Percentiles rank a stretch among this genome's conserved stretches.
phyloP scores from a whole-genome alignment of 2,797 vertebrate genomes.

The Crocodylus rhombifer region DNA sequence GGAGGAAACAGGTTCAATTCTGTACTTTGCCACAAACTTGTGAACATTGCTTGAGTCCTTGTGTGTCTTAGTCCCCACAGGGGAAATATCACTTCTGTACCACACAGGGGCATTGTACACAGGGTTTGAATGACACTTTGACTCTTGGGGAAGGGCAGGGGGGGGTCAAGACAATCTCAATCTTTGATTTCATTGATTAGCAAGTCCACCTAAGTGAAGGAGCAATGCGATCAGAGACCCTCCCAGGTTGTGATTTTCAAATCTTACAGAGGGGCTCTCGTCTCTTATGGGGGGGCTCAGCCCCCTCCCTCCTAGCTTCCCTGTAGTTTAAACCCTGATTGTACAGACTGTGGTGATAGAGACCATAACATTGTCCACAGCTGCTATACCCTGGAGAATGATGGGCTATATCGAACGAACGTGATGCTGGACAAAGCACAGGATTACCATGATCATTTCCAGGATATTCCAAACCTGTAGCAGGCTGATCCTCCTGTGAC shows the following conservation, averaged over 20 bases:
- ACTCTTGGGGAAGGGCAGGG: too few relatives aligned
- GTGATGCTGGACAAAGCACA: slow-evolving; percentile 4
- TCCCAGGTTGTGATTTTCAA: too few relatives aligned
- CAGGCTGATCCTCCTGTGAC: background rate
- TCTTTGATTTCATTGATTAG: too few relatives aligned
- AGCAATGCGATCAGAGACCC: too few relatives aligned
- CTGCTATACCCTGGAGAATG: background rate
- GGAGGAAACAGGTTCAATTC: background rate
- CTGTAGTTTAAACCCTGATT: too few relatives aligned
- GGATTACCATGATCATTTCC: background rate
- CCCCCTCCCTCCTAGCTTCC: too few relatives aligned
- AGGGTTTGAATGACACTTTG: background rate
- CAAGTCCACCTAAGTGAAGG: too few relatives aligned
- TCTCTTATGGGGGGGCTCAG: too few relatives aligned
- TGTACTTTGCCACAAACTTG: background rate
- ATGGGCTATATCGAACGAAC: background rate
- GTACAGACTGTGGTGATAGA: background rate
- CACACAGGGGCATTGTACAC: background rate
- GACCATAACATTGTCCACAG: background rate
- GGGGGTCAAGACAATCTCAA: too few relatives aligned
- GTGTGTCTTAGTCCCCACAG: background rate
- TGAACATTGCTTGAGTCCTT: background rate
- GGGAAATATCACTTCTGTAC: background rate
- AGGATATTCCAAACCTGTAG: background rate
- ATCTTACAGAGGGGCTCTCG: too few relatives aligned